Evolutionary conservation across 2,113 vertebrate genomes (phyloP).

Genomic region (Centrocercus urophasianus): DNA sequence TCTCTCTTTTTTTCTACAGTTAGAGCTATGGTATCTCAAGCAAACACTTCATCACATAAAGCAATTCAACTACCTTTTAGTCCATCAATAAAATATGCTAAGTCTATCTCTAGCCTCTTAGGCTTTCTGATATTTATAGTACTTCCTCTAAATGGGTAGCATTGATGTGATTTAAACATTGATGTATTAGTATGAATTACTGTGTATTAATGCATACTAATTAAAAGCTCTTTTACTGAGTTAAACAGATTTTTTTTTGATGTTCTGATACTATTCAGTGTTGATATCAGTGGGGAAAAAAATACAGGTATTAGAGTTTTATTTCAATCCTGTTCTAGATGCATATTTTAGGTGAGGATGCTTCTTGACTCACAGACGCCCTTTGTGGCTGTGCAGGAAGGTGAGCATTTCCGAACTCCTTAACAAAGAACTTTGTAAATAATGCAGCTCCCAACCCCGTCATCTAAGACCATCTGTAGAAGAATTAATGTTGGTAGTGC

Average conservation of each 20-base stretch:
- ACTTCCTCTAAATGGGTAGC: not conserved
- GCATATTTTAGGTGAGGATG: not conserved
- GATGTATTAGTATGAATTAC: not conserved
- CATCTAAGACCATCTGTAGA: not conserved
- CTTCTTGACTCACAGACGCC: not conserved
- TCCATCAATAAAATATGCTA: slow-evolving; percentile 37
- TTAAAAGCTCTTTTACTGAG: slow-evolving; percentile 27
- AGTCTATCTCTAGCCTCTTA: not conserved
- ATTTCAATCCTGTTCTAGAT: not conserved
- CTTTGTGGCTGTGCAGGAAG: not conserved
- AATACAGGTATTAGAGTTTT: not conserved
- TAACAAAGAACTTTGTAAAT: not conserved
- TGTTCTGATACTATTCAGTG: not conserved
- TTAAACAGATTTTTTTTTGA: not conserved
- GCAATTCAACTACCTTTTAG: not conserved
- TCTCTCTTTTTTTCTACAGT: not conserved
- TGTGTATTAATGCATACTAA: not conserved
- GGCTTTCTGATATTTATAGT: slow-evolving; percentile 48
- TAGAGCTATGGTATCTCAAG: not conserved
- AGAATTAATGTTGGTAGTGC: not conserved
- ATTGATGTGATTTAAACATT: slow-evolving; percentile 44
- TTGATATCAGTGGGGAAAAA: not conserved
- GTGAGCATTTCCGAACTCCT: not conserved
- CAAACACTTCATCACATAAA: not conserved
- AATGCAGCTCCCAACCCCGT: not conserved